Evolutionary conservation across 1,140 invertebrate species (phyloP).

Genomic region (Eulimnadia texana): DNA sequence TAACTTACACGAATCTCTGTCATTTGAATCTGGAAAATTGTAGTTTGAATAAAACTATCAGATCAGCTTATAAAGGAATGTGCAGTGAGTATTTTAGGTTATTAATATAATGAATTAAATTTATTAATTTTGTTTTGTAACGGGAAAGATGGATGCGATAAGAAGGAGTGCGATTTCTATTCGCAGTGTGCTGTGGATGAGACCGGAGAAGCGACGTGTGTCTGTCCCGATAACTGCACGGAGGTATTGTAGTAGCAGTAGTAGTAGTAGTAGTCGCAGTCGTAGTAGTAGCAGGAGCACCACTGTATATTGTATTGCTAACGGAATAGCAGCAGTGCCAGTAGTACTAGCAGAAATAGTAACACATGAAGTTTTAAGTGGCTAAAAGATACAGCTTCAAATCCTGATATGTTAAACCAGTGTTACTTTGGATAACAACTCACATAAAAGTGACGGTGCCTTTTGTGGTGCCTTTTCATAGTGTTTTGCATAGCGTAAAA

Average conservation of each 20-base stretch:
- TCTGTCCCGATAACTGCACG: constrained; percentile 60
- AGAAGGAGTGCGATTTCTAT: constrained; percentile 71
- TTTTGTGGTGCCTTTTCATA: too few species aligned
- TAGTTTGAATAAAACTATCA: constrained; percentile 50
- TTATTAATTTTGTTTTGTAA: background rate
- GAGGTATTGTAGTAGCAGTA: constrained; percentile 39
- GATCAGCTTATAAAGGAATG: constrained; percentile 57
- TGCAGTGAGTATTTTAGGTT: constrained; percentile 52
- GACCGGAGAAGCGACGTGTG: constrained; percentile 54
- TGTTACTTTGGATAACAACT: too few species aligned
- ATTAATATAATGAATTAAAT: background rate
- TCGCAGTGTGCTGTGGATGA: constrained; percentile 61
- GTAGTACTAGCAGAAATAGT: too few species aligned
- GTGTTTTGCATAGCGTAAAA: too few species aligned
- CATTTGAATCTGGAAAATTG: constrained; percentile 65
- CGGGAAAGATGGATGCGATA: constrained; percentile 65
- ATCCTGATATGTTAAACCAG: too few species aligned
- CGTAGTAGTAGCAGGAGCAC: background rate
- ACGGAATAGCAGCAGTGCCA: too few species aligned
- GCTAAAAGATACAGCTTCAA: too few species aligned
- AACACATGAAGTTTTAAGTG: too few species aligned
- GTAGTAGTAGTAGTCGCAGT: background rate
- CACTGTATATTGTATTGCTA: background rate
- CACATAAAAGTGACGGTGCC: too few species aligned
- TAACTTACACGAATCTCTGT: constrained; percentile 76